These are phyloP conservation scores for Hypselothyrea guttata DNA, from an alignment of 2,888 invertebrate species.

Conservation along the genomic window DNA sequence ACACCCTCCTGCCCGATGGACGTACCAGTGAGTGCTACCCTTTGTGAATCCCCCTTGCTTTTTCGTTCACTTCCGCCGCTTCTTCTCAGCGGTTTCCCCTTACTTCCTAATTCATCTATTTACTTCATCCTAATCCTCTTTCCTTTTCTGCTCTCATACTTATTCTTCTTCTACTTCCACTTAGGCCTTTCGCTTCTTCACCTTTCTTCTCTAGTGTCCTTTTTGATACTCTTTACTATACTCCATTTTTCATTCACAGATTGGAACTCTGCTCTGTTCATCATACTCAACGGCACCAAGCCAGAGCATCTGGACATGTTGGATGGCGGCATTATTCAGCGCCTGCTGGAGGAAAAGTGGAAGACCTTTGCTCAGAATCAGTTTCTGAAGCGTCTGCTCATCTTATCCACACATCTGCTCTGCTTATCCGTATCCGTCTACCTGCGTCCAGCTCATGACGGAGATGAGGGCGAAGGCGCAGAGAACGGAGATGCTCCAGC, in stretches of 20 bases:
- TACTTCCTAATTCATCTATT: no score
- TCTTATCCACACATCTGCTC: slow-evolving; percentile 93
- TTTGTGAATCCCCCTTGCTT: no score
- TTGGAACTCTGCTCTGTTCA: slow-evolving; percentile 99
- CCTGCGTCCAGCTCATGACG: slow-evolving; percentile 87
- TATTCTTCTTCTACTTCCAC: no score
- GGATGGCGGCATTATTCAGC: slow-evolving; percentile 98
- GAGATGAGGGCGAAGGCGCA: slow-evolving; percentile 61
- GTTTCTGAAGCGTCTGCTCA: slow-evolving; percentile 94
- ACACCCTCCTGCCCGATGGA: slow-evolving; percentile 96
- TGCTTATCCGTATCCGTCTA: slow-evolving; percentile 95
- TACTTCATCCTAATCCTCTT: no score
- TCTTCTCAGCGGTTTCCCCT: no score
- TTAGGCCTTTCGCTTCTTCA: no score
- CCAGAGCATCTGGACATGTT: slow-evolving; percentile 99
- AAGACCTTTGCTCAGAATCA: slow-evolving; percentile 98
- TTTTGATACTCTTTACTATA: no score
- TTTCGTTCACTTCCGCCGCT: no score
- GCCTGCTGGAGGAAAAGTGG: slow-evolving; percentile 99
- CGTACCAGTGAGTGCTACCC: slow-evolving; percentile 95
- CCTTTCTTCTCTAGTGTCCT: no score
- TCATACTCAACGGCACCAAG: slow-evolving; percentile 98
- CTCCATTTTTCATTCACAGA: slow-evolving; percentile 84
- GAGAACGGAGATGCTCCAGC: slow-evolving; percentile 34
- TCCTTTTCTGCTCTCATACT: no score